Base-by-base conservation (phyloP, 1,140 invertebrate genomes). In the Choristoneura fumiferana region DNA sequence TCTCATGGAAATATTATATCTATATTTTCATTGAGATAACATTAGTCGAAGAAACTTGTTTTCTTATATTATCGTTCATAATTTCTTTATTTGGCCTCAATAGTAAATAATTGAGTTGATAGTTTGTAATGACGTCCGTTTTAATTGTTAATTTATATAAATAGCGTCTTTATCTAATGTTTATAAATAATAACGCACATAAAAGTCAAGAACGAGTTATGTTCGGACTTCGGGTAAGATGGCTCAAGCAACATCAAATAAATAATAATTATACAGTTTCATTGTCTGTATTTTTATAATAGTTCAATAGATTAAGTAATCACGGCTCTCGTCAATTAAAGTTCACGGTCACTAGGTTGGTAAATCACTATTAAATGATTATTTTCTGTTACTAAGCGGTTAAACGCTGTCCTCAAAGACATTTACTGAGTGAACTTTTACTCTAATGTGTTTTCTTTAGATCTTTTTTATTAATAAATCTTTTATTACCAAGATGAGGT, bases 61-160 rank as follows among this genome's bases (percentile, higher is more conserved):
- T 36, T 54, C 35, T 54, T 3, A 39, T 4, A 22, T 33, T 12
- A 49, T 49, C 29, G 18, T 29, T 18, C n/a, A 49, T 18, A 17
- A 49, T 49, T 49, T 49, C 43, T 54, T 54, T 36, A 54, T 54
- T n/a, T 54, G 52, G 35, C 34, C 52, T 54, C 10, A 54, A n/a
- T 4, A 10, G 22, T 6, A 8, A 10, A 49, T 17, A 49, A 3
- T 38, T 15, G 15, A 49, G 43, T 22, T 12, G 43, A 49, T 49
- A 22, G 22, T 4, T 4, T n/a, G 17, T 10, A 29, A 12, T 29
- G 43, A 49, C 43, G 43, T 49, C 43, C 18, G 18, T 22, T 4
- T 9, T 45, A 1, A 8, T 45, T 49, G 43, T 49, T 49, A 9
- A 49, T 49, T 29, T 13, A 13, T 33, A 49, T 49, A 49, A 49